Evolutionary conservation across 1,140 invertebrate species (phyloP), one percentile per base, ranked within the genome.

Genomic region (Tetragnatha versicolor): DNA sequence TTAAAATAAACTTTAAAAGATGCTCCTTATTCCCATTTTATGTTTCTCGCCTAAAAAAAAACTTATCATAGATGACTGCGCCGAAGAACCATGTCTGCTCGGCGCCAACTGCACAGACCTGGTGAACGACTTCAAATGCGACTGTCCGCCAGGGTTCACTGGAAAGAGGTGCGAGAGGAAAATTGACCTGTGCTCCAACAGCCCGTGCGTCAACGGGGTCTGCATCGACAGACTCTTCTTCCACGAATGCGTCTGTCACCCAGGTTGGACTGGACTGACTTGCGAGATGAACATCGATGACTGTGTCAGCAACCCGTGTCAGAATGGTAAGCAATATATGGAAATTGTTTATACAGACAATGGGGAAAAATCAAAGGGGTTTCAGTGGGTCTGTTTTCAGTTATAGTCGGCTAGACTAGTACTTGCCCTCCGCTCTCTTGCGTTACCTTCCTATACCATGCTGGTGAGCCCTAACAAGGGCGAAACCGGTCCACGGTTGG

Each of bases 101-200:
- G 93, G 92, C 10, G 92, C 96, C 2, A 94, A 95, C 81, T 98
- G 97, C 86, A 97, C 95, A 0, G 95, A 97, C 86, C 88, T 98
- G 70, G 89, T 97, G 2, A 93, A 93, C 65, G 95, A 97, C 84
- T 98, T 97, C 85, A 92, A 89, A 68, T 99, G 97, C 84, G 87
- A 91, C 14, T 99, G 98, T 87, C 95, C 95, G 7, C 89, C 92
- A 17, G 97, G 98, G 63, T 99, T 98, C 83, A 93, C 92, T 20
- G 98, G 98, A 14, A 98, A 98, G 88, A 90, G 96, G 60, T 99
- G 98, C 84, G 94, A 99, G 83, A 90, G 94, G 63, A 98, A 98
- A 85, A 93, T 98, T 31, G 92, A 99, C 83, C 88, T 99, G 2
- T 99, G 98, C 82, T 88, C 90, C 0, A 90, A 90, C n/a, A 92